Evolutionary conservation across 2,888 invertebrate species (phyloP), one percentile per base, ranked within the genome.

Genomic region (Linnaemya vulpina): DNA sequence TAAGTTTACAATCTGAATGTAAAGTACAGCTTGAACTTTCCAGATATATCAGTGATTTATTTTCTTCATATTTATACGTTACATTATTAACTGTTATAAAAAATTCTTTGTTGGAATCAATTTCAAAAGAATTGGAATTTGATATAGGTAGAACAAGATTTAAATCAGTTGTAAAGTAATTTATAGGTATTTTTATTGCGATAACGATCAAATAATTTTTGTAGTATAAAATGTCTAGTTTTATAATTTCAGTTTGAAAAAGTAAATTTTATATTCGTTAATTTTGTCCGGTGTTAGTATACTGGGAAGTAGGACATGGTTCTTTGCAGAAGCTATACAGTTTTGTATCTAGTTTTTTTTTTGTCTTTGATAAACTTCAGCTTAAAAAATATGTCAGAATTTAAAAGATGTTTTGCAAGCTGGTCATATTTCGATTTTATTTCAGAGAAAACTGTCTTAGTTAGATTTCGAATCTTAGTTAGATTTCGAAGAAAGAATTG

Each of bases 301-400:
- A 38, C 17, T 60, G 3, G 60, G 38, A 17, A 38, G 38, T 60
- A 38, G n/a, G 2, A 60, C 13, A n/a, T 60, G 58, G n/a, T 35
- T 30, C 35, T n/a, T 60, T n/a, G 58, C 58, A 8, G n/a, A 60
- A 60, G 58, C 35, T n/a, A 60, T 60, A n/a, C 15, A 30, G 30
- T 60, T 60, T 22, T 60, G 30, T 60, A 60, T 35, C 35, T 60
- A 8, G n/a, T 35, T 8, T n/a, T 35, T n/a, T n/a, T n/a, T 35
- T 17, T 60, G 35, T 60, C 58, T 60, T 60, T 35, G 15, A 60
- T 60, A n/a, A n/a, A 35, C 7, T 60, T 60, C n/a, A 60, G 58
- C 15, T 60, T 60, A 25, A 55, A 30, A 25, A 2, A 55, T 55
- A 25, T 55, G 25, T 1, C 25, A 22, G 25, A n/a, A n/a, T n/a